These are phyloP conservation scores for Phacellophora camtschatica DNA, from an alignment of 30 jellyfish, hydroid and myxozoan species.

Conservation along the genomic window DNA sequence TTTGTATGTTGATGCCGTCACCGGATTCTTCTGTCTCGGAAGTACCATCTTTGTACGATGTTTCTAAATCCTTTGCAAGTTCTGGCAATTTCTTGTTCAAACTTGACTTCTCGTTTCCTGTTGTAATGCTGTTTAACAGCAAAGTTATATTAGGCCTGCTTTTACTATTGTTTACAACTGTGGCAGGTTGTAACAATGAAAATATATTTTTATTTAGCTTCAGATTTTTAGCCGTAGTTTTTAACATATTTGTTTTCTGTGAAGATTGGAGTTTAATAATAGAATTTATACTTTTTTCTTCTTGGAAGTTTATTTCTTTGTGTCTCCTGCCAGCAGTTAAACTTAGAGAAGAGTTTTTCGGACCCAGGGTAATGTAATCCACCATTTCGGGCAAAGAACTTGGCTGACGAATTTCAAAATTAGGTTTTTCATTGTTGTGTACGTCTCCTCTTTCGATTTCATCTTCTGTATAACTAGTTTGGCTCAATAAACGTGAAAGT, in stretches of 20 bases:
- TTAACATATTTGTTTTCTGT: no score
- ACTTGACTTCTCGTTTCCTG: not conserved
- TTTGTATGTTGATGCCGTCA: not conserved
- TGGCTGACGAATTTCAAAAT: not conserved
- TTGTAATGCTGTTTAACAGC: not conserved
- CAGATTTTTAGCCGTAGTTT: not conserved
- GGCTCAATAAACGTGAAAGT: not conserved
- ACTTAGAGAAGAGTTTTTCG: not conserved
- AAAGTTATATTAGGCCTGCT: not conserved
- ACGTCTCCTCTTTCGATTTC: not conserved
- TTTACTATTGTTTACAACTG: not conserved
- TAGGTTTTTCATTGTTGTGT: not conserved
- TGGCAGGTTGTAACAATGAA: not conserved
- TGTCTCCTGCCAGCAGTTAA: not conserved
- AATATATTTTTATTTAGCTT: not conserved
- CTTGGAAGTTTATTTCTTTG: not conserved
- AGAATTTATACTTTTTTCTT: not conserved
- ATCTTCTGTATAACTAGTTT: constrained; percentile 26
- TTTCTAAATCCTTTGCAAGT: not conserved
- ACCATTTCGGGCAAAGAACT: constrained; percentile 36
- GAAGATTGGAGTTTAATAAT: not conserved
- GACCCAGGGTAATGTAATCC: constrained; percentile 13
- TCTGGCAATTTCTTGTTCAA: not conserved
- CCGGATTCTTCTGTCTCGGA: constrained; percentile 18
- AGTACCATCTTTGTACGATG: not conserved